phyloP scores from a whole-genome alignment of 2,888 invertebrate genomes.

The Andrena bucephala region DNA sequence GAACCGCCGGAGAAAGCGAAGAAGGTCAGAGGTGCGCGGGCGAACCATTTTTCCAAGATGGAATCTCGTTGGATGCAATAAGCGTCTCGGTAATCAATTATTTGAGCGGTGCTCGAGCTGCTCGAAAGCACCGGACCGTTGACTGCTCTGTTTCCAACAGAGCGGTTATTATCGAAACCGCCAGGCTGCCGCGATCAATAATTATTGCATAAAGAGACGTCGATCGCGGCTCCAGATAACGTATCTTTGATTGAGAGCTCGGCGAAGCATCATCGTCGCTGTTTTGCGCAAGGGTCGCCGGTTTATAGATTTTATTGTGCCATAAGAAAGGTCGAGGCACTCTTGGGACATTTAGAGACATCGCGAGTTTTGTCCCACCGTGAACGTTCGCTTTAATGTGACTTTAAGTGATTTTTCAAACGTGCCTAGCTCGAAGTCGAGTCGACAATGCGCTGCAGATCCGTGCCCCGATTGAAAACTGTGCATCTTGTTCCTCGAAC shows the following conservation, averaged over 20 bases:
- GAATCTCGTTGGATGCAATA: constrained; percentile 43
- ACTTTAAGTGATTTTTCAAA: neutral
- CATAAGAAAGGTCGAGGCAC: neutral
- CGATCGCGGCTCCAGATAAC: no score
- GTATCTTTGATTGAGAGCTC: no score
- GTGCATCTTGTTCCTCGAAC: constrained; percentile 25
- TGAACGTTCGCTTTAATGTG: neutral
- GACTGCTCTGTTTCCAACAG: neutral
- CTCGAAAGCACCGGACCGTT: neutral
- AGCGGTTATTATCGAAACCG: constrained; percentile 7
- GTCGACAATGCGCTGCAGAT: constrained; percentile 25
- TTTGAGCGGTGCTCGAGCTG: neutral
- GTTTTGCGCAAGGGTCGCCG: neutral
- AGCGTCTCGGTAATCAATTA: constrained; percentile 12
- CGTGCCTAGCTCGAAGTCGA: neutral
- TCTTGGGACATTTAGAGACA: neutral
- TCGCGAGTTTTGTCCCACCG: no score
- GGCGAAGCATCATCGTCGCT: neutral
- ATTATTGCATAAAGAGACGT: neutral
- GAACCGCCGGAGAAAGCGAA: constrained; percentile 76
- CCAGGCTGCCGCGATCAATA: neutral
- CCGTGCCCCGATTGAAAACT: constrained; percentile 31
- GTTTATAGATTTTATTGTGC: constrained; percentile 1
- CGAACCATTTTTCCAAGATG: constrained; percentile 74
- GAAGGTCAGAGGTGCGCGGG: constrained; percentile 80